Evolutionary conservation across 2,113 vertebrate species (phyloP).

Genomic region (Sylvia atricapilla): DNA sequence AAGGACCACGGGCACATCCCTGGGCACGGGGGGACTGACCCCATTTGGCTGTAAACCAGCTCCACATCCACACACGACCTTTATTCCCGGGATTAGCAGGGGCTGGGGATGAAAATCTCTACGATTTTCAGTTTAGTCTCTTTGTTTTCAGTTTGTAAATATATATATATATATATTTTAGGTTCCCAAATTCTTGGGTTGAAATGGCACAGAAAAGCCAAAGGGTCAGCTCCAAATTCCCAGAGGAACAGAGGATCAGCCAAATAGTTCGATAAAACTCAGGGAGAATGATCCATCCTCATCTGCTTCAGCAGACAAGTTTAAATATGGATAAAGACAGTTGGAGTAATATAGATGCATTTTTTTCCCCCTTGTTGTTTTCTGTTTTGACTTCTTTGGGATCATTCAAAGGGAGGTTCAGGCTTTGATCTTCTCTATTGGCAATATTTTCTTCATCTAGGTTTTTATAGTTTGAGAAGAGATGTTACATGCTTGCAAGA

Average conservation of each 20-base stretch:
- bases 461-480: constrained; percentile 57
- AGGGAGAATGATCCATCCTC: background rate
- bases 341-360: background rate
- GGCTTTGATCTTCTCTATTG: constrained; percentile 62
- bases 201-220: background rate
- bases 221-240: background rate
- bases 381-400: constrained; percentile 56
- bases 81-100: background rate
- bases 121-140: background rate
- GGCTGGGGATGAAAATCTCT: background rate
- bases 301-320: background rate
- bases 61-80: background rate
- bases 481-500: constrained; percentile 55
- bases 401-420: constrained; percentile 51
- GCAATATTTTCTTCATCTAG: constrained; percentile 49
- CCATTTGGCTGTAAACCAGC: rapidly evolving
- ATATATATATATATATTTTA: background rate
- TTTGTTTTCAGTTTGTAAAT: background rate
- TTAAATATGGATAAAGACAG: constrained; percentile 48
- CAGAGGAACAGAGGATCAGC: background rate
- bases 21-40: background rate
- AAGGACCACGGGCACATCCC: background rate
- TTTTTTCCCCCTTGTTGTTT: constrained; percentile 40
- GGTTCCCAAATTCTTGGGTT: background rate
- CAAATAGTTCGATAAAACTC: background rate